Evolutionary conservation across 2,113 vertebrate genomes (phyloP).

Genomic region (Dascyllus trimaculatus): DNA sequence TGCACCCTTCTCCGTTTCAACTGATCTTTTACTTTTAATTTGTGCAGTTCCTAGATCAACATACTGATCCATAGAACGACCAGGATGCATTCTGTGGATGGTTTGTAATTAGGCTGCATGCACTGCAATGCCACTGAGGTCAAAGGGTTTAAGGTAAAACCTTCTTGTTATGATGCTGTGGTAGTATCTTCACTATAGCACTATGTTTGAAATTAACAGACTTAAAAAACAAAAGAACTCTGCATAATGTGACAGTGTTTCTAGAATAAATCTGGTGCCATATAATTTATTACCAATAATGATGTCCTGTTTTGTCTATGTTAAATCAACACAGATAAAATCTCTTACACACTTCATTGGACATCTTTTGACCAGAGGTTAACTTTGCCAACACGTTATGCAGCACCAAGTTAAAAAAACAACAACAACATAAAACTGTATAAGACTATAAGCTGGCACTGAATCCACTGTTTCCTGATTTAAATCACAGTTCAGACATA

Average conservation of each 20-base stretch:
- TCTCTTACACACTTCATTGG: not conserved
- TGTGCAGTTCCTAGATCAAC: slow-evolving; percentile 16
- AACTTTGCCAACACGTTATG: not conserved
- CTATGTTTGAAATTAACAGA: not conserved
- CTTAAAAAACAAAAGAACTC: too few relatives aligned
- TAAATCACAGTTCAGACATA: not conserved
- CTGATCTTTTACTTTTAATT: slow-evolving; percentile 2
- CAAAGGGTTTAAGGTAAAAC: slow-evolving; percentile 1
- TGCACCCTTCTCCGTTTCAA: not conserved
- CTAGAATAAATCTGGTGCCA: too few relatives aligned
- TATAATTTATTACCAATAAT: too few relatives aligned
- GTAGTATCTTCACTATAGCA: too few relatives aligned
- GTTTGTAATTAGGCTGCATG: slow-evolving; percentile 43
- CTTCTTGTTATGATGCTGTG: too few relatives aligned
- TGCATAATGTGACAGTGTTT: not conserved
- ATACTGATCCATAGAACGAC: not conserved
- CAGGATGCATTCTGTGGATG: slow-evolving; percentile 21
- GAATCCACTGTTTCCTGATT: not conserved
- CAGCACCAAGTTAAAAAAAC: slow-evolving; percentile 1
- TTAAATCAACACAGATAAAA: too few relatives aligned
- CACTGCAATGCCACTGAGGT: slow-evolving; percentile 35
- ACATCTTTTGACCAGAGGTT: not conserved
- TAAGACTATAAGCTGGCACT: not conserved
- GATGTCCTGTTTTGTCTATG: too few relatives aligned
- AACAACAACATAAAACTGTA: not conserved